phyloP scores from a whole-genome alignment of 2,888 invertebrate genomes.

The Ligdia adustata region DNA sequence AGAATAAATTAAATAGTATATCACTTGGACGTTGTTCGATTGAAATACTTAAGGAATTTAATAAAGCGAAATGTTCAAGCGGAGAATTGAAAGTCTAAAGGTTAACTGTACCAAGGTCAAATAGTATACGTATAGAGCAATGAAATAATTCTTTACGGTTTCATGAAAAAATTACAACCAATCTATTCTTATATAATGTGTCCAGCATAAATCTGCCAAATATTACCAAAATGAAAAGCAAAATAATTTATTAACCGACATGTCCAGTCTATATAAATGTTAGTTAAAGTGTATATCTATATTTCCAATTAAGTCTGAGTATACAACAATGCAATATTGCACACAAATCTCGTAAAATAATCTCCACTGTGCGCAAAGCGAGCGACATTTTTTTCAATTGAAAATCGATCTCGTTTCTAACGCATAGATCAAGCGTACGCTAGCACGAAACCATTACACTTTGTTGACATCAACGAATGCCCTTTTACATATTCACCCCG shows the following conservation, averaged over 20 bases:
- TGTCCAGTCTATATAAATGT: too few species aligned
- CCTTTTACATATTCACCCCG: slow-evolving; percentile 81
- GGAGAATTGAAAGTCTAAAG: slow-evolving; percentile 35
- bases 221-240: too few species aligned
- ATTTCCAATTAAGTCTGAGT: slow-evolving; percentile 32
- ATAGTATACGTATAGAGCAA: too few species aligned
- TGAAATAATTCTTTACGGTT: too few species aligned
- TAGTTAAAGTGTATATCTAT: too few species aligned
- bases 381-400: slow-evolving; percentile 63
- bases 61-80: slow-evolving; percentile 36
- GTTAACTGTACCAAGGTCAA: too few species aligned
- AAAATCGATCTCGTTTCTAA: slow-evolving; percentile 62
- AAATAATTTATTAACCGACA: too few species aligned
- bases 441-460: slow-evolving; percentile 80
- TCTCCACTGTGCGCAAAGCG: slow-evolving; percentile 37
- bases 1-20: slow-evolving; percentile 34
- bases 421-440: slow-evolving; percentile 73
- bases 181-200: too few species aligned
- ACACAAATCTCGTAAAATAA: slow-evolving; percentile 40
- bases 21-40: slow-evolving; percentile 49
- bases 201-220: too few species aligned
- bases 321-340: slow-evolving; percentile 22
- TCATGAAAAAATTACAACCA: too few species aligned
- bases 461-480: slow-evolving; percentile 81
- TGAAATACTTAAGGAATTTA: slow-evolving; percentile 39